Evolutionary conservation across 1,140 invertebrate species (phyloP).

Genomic region (Camponotus vicinus): DNA sequence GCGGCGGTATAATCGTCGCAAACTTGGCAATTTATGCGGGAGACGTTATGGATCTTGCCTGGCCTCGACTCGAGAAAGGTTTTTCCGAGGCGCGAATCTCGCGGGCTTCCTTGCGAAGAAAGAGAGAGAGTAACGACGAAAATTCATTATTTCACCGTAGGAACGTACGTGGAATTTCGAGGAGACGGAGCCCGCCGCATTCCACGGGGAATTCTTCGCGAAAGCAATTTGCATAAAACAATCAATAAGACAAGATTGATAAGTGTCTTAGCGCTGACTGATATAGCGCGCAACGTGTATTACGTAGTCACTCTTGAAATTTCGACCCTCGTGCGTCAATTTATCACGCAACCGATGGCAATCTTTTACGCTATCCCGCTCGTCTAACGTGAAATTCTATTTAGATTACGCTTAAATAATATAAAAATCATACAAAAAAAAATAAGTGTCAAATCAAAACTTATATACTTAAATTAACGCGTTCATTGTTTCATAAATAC

Average conservation of each 20-base stretch:
- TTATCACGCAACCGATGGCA: constrained; percentile 13
- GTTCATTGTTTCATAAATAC: too few species aligned
- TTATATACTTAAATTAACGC: too few species aligned
- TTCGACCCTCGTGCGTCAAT: constrained; percentile 27
- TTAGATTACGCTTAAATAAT: background rate
- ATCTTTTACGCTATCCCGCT: constrained; percentile 27
- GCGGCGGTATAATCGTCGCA: constrained; percentile 8
- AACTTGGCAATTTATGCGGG: constrained; percentile 24
- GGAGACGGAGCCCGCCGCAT: background rate
- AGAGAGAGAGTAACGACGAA: background rate
- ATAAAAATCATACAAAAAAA: background rate
- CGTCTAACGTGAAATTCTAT: background rate
- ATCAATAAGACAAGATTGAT: constrained; percentile 48
- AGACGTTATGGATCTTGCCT: background rate
- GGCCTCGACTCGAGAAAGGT: background rate
- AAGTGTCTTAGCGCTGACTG: background rate
- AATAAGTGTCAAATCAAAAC: too few species aligned
- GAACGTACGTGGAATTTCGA: constrained; percentile 17
- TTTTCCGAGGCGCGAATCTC: constrained; percentile 26
- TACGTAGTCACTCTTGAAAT: background rate
- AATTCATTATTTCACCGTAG: constrained; percentile 46
- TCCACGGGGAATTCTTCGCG: constrained; percentile 7
- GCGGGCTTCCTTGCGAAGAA: background rate
- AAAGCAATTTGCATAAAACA: constrained; percentile 50
- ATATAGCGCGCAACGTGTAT: background rate